Base-by-base conservation (phyloP, 2,888 invertebrate species). In the Nezara viridula region DNA sequence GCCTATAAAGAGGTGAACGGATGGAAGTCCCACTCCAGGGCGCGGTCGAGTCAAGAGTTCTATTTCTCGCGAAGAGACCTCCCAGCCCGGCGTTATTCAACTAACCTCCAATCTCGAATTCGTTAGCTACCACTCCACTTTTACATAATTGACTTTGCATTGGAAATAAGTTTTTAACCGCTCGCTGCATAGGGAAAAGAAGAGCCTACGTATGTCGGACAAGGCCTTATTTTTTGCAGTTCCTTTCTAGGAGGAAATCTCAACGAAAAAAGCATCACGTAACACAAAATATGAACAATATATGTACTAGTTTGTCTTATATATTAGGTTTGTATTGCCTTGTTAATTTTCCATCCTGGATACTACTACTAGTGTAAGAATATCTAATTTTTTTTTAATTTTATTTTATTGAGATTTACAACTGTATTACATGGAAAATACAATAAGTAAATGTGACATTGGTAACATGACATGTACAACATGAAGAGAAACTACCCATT, bases 141-240 rank as follows among this genome's bases (percentile, higher is more conserved):
- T 73, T 73, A 37, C 66, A 73, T 73, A 73, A 73, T 73, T 73
- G 66, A 37, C 19, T 73, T 73, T 73, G 32, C 66, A 73, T 73
- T 19, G 32, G 19, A 73, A 73, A 32, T 73, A 37, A 73, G 32
- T 73, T 73, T 73, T 73, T 73, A 73, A 37, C 66, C 32, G 21
- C 37, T 73, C 19, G 7, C 37, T 60, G 14, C 12, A n/a, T 12
- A 27, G 19, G 6, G 2, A 3, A 9, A 6, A 7, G 32, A 66
- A 73, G 0, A 73, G 19, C 4, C 16, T 5, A 9, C 60, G 16
- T 27, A 2, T 27, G 55, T n/a, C 55, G 9, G 19, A n/a, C 14
- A 55, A 16, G 27, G 27, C 27, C 14, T 60, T 27, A 52, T 21
- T 52, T 52, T 10, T 49, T 10, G n/a, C 14, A 49, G 14, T 49